These are phyloP conservation scores for Nothobranchius kuhntae DNA, from an alignment of 2,113 vertebrate species.

Conservation along the genomic window DNA sequence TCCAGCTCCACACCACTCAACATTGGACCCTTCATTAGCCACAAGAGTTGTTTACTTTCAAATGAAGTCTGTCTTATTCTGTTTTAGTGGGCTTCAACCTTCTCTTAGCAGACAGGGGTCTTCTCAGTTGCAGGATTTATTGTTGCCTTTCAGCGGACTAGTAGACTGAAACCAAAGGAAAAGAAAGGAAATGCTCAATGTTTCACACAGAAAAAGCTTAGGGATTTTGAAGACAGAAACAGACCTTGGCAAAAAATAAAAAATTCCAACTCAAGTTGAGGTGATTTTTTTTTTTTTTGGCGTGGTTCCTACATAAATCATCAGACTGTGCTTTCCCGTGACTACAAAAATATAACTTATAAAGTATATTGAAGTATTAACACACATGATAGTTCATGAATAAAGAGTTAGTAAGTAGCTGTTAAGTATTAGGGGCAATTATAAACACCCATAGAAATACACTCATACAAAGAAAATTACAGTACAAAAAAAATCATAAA, in stretches of 20 bases:
- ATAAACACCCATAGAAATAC: too few relatives aligned
- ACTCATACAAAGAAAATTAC: too few relatives aligned
- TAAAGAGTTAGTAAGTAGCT: too few relatives aligned
- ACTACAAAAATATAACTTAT: too few relatives aligned
- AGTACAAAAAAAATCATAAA: too few relatives aligned
- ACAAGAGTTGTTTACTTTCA: constrained; percentile 35
- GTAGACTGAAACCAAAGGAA: constrained; percentile 22
- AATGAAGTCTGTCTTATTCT: constrained; percentile 32
- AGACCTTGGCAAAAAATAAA: background rate
- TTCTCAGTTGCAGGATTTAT: constrained; percentile 3
- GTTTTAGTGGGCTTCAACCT: constrained; percentile 29
- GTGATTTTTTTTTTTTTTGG: too few relatives aligned
- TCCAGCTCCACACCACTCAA: constrained; percentile 57
- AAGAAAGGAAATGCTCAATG: background rate
- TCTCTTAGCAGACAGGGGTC: constrained; percentile 33
- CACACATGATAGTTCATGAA: too few relatives aligned
- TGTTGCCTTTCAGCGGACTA: constrained; percentile 3
- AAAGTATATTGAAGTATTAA: too few relatives aligned
- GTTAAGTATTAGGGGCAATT: too few relatives aligned
- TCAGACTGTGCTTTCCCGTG: too few relatives aligned
- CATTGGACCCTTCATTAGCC: constrained; percentile 62
- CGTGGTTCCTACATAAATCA: too few relatives aligned
- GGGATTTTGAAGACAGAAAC: background rate
- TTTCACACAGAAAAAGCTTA: background rate
- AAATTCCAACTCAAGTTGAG: background rate